Conservation (phyloP, 2,888 invertebrate species). For the Neria commutata region DNA sequence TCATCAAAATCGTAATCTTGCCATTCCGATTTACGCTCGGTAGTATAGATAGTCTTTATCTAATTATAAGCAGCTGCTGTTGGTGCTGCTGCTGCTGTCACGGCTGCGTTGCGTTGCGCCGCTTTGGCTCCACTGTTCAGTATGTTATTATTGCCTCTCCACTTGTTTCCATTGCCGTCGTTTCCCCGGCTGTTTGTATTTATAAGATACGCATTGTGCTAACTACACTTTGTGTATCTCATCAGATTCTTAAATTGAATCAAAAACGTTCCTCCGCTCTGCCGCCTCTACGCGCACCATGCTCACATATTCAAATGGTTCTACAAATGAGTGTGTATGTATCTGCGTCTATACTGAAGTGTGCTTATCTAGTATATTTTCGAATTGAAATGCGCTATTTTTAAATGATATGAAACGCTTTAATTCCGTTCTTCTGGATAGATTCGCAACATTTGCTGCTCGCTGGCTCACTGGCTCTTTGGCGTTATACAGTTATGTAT, state of each 20-base stretch:
- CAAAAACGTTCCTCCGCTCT: not conserved
- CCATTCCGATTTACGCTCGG: not conserved
- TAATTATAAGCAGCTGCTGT: slow-evolving; percentile 2
- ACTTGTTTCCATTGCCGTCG: not conserved
- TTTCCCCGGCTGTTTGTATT: not conserved
- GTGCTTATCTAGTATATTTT: too few species aligned
- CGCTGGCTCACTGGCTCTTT: too few species aligned
- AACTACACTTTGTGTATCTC: not conserved
- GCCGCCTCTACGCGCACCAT: too few species aligned
- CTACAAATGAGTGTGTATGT: not conserved
- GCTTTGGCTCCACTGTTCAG: not conserved
- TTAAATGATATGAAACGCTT: not conserved
- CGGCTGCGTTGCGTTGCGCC: not conserved
- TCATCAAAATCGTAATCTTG: not conserved
- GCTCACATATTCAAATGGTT: too few species aligned
- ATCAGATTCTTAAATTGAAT: not conserved
- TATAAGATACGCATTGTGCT: not conserved
- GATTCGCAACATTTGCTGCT: too few species aligned
- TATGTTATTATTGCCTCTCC: too few species aligned
- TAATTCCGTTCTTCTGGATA: too few species aligned
- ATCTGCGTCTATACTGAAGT: not conserved
- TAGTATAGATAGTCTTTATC: not conserved
- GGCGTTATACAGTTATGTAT: too few species aligned
- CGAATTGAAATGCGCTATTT: slow-evolving; percentile 2
- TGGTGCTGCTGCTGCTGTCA: too few species aligned